phyloP scores from a whole-genome alignment of 2,888 invertebrate species.

The Oeneis ivallda region DNA sequence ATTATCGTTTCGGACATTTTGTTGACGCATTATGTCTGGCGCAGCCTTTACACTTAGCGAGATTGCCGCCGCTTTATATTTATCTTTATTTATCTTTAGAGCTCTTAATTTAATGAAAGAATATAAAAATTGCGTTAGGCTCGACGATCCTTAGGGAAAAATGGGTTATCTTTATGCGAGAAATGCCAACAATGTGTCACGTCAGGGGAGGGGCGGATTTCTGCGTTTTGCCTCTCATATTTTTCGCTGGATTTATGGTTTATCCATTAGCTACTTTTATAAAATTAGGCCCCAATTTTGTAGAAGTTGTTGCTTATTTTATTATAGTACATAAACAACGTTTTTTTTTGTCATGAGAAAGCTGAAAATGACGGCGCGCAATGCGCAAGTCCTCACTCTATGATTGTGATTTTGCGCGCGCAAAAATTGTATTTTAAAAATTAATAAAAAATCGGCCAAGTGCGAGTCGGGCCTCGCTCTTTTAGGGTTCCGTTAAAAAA shows the following conservation, averaged over 20 bases:
- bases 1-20: not conserved
- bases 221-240: slow-evolving; percentile 13
- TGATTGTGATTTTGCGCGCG: too few relatives aligned
- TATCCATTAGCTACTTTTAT: not conserved
- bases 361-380: too few relatives aligned
- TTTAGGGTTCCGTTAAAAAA: too few relatives aligned
- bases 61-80: slow-evolving; percentile 62
- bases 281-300: not conserved
- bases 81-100: slow-evolving; percentile 54
- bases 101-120: slow-evolving; percentile 69
- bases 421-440: too few relatives aligned
- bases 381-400: too few relatives aligned
- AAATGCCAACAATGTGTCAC: slow-evolving; percentile 25
- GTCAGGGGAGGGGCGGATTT: slow-evolving; percentile 8
- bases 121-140: slow-evolving; percentile 67
- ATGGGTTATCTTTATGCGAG: slow-evolving; percentile 30
- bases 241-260: slow-evolving; percentile 9
- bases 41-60: slow-evolving; percentile 44
- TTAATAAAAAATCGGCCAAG: too few relatives aligned
- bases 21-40: not conserved
- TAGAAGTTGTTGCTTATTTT: too few relatives aligned
- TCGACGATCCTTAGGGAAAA: slow-evolving; percentile 32
- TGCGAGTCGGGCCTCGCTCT: too few relatives aligned
- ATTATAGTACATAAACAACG: too few relatives aligned
- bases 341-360: too few relatives aligned